These are phyloP conservation scores for Amphipoea lucens DNA, from an alignment of 2,888 invertebrate species.

Conservation along the genomic window DNA sequence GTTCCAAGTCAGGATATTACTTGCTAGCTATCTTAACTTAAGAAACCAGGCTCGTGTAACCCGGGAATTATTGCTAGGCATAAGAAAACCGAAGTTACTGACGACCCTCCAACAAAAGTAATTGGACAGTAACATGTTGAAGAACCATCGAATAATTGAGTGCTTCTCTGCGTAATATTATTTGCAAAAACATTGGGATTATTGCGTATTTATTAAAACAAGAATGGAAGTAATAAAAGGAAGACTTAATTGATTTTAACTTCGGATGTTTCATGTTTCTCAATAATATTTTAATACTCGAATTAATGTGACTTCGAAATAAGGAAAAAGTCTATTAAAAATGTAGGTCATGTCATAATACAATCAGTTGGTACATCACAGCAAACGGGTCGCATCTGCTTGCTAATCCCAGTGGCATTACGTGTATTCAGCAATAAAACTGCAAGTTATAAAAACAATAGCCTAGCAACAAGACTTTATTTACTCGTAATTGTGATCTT, in stretches of 20 bases:
- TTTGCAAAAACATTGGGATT: constrained; percentile 11
- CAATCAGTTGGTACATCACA: not conserved
- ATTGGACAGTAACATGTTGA: constrained; percentile 36
- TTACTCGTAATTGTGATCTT: constrained; percentile 37
- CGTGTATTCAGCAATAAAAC: constrained; percentile 6
- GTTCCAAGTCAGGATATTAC: not conserved
- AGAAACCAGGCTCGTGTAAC: not conserved
- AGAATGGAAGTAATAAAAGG: not conserved
- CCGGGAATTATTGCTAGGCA: not conserved
- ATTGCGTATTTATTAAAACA: not conserved
- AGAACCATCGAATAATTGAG: constrained; percentile 18
- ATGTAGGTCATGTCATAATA: not conserved
- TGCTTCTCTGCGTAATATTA: constrained; percentile 4
- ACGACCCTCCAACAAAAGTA: constrained; percentile 22
- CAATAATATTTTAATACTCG: not conserved
- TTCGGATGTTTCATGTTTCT: not conserved
- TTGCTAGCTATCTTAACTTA: not conserved
- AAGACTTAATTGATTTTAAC: not conserved
- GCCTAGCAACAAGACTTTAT: constrained; percentile 37
- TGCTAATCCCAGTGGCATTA: not conserved
- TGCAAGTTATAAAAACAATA: constrained; percentile 13
- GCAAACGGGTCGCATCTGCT: not conserved
- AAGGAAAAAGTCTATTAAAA: not conserved
- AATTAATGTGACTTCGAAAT: not conserved
- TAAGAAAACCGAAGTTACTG: constrained; percentile 9